These are phyloP conservation scores for Rambutsinella grinnellia DNA, from an alignment of 2,888 invertebrate genomes.

Conservation along the genomic window DNA sequence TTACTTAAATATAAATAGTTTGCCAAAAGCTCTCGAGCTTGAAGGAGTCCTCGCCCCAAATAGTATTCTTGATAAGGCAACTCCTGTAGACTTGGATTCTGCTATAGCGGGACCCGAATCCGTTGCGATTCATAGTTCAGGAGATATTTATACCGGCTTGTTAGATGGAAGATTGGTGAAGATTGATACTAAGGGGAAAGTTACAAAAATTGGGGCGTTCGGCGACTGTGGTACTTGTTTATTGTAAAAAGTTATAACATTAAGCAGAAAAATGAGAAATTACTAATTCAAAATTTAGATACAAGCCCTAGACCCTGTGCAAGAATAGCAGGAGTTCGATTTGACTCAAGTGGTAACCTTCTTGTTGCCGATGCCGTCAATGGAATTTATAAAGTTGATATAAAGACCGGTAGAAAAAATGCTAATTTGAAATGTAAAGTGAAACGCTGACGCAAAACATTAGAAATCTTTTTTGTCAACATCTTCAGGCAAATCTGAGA, in stretches of 20 bases:
- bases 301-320: constrained; percentile 78
- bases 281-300: background rate
- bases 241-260: background rate
- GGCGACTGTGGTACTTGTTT: constrained; percentile 47
- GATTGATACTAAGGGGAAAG: constrained; percentile 77
- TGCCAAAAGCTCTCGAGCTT: constrained; percentile 72
- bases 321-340: constrained; percentile 86
- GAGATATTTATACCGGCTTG: constrained; percentile 82
- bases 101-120: constrained; percentile 85
- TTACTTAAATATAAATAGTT: constrained; percentile 71
- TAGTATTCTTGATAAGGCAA: constrained; percentile 77
- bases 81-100: constrained; percentile 75
- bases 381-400: constrained; percentile 87
- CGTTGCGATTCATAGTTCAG: constrained; percentile 77
- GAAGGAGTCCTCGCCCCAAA: constrained; percentile 76
- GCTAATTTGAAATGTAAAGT: background rate
- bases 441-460: background rate
- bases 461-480: background rate
- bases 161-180: constrained; percentile 85
- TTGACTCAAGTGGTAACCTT: constrained; percentile 78
- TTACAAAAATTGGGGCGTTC: constrained; percentile 67
- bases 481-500: constrained; percentile 26
- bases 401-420: constrained; percentile 75
- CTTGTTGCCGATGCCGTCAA: constrained; percentile 88
- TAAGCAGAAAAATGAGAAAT: too few relatives aligned